Percentiles rank a stretch among this genome's conserved stretches.
phyloP scores from a whole-genome alignment of 53 echinoderm and acorn worm genomes.

The Patiria pectinifera region DNA sequence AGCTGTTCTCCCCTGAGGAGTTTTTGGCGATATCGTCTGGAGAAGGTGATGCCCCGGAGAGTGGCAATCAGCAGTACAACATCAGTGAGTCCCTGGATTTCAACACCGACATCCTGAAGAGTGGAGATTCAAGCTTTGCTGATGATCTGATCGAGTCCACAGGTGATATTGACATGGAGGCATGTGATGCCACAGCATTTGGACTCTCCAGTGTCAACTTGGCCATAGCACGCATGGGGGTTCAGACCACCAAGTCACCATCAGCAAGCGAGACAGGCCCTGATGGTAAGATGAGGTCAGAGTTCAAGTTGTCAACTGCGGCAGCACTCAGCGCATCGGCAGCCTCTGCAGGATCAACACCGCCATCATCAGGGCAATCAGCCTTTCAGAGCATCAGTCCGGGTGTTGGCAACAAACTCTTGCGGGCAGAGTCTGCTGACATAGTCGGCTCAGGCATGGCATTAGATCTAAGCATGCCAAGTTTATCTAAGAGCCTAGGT shows the following conservation, averaged over 20 bases:
- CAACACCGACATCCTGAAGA: conserved; percentile 74
- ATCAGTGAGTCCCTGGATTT: conserved; percentile 71
- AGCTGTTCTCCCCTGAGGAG: conserved; percentile 73
- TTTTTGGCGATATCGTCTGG: conserved; percentile 66
- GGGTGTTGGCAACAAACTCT: conserved; percentile 35
- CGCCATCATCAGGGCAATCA: conserved; percentile 45
- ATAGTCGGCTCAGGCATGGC: conserved; percentile 47
- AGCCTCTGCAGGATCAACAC: conserved; percentile 53
- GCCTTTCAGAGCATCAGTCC: conserved; percentile 60
- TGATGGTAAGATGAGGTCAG: conserved; percentile 58
- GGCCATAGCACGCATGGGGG: conserved; percentile 80
- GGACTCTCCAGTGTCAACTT: conserved; percentile 76
- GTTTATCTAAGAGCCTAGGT: conserved; percentile 69
- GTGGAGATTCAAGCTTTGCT: conserved; percentile 71
- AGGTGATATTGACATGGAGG: conserved; percentile 52
- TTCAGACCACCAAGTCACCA: conserved; percentile 63
- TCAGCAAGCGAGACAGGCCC: conserved; percentile 59
- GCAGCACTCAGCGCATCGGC: conserved; percentile 57
- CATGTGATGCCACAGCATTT: conserved; percentile 68
- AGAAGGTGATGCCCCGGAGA: conserved; percentile 64
- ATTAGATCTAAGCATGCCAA: conserved; percentile 77
- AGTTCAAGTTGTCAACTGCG: conserved; percentile 60
- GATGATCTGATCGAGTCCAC: conserved; percentile 73
- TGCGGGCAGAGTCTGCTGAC: conserved; percentile 33
- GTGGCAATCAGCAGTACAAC: conserved; percentile 63